phyloP scores from a whole-genome alignment of 2,113 vertebrate genomes.

The Podilymbus podiceps region DNA sequence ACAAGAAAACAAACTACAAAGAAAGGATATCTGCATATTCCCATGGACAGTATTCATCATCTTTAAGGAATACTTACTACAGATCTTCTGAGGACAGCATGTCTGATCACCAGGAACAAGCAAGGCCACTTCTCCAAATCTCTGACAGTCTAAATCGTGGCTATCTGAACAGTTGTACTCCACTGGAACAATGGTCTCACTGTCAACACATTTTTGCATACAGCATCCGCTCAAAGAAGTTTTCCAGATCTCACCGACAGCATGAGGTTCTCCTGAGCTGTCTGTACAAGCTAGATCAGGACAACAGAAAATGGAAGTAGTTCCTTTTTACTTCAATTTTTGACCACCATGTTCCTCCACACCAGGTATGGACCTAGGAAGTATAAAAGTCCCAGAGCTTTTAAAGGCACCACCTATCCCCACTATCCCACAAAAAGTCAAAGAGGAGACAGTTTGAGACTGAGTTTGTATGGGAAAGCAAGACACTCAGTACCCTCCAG shows the following conservation, averaged over 20 bases:
- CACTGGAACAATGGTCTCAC: slow-evolving; percentile 82
- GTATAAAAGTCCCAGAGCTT: background rate
- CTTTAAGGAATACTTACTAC: slow-evolving; percentile 78
- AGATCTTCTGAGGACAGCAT: slow-evolving; percentile 88
- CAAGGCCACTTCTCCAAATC: slow-evolving; percentile 84
- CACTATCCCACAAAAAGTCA: background rate
- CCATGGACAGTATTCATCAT: background rate
- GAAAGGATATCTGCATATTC: background rate
- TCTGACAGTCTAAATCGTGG: slow-evolving; percentile 71
- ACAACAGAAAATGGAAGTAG: background rate
- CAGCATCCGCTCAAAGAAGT: slow-evolving; percentile 88
- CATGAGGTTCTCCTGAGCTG: slow-evolving; percentile 81
- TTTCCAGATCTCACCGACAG: slow-evolving; percentile 89
- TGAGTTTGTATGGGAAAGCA: background rate
- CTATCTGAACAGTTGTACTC: slow-evolving; percentile 81
- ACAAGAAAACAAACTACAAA: background rate
- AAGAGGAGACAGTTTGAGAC: background rate
- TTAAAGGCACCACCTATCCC: background rate
- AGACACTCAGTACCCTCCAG: background rate
- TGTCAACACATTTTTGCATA: slow-evolving; percentile 86
- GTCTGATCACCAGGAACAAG: slow-evolving; percentile 80
- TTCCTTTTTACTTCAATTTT: background rate
- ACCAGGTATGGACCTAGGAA: background rate
- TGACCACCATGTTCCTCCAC: background rate
- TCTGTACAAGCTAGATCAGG: slow-evolving; percentile 88